Base-by-base conservation (phyloP, 1,140 invertebrate species). In the Euwallacea similis region DNA sequence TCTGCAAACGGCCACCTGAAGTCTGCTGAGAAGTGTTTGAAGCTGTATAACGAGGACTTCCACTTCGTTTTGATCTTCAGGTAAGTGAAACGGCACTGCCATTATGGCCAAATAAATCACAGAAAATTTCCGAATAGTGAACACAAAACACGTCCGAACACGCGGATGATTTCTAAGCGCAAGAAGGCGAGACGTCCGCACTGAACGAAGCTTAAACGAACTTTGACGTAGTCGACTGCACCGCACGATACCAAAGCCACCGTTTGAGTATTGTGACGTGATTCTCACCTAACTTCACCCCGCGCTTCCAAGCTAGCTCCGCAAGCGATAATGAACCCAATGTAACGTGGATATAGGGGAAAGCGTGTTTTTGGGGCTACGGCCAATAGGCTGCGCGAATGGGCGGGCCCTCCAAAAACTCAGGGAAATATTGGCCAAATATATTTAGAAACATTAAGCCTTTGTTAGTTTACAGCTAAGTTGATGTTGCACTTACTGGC, bases 31-130 rank as follows among this genome's bases (percentile, higher is more conserved):
- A 43, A 76, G 66, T 16, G 69, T 59, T 41, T 74, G 69, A 68
- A 76, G 72, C 63, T 76, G 75, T 7, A 44, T 55, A 21, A 76
- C 64, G 33, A 76, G 64, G 62, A 76, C 71, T 65, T 76, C 73
- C 33, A 74, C 73, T 61, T 76, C 75, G 46, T 72, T 76, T 56
- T 80, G 77, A 66, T 82, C 81, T 68, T 78, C 78, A 13, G 81
- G 82, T 44, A 82, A 73, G 62, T 76, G 75, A 73, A 83, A 83
- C 16, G 82, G 82, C 71, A 83, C 81, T 65, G 82, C 82, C 82
- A 83, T 83, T 47, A 46, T 76, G 63, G 47, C 60, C 4, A 58
- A 63, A 41, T 63, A 65, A 33, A 66, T 66, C 64, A 66, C 62
- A 64, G 42, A 70, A 67, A 68, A 53, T 47, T 62, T 41, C 66